Conservation (phyloP, 2,797 vertebrate species). For the Psittacula echo region DNA sequence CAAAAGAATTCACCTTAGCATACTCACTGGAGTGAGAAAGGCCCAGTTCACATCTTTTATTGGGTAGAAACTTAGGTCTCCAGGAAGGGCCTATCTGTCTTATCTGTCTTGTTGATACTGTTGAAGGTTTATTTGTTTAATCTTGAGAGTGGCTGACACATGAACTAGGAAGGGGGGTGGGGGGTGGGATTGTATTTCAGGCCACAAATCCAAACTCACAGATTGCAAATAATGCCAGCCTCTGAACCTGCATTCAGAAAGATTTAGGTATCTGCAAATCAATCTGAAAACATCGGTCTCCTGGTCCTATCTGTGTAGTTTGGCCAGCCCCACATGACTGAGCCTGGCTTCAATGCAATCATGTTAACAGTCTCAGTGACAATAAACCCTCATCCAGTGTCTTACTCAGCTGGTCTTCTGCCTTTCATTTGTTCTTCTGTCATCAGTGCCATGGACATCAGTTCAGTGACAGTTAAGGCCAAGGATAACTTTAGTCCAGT, state of each 20-base stretch:
- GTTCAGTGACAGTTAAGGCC: background rate
- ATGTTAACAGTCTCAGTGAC: background rate
- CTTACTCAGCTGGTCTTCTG: background rate
- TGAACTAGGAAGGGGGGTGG: background rate
- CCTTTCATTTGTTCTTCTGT: background rate
- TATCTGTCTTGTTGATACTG: slow-evolving; percentile 9
- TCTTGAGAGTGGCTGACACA: background rate
- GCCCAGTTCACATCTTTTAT: background rate
- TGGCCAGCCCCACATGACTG: background rate
- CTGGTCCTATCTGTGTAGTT: background rate
- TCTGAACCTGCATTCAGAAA: background rate
- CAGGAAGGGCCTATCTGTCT: background rate
- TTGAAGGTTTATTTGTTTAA: background rate
- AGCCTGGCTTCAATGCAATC: background rate
- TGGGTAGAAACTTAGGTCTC: background rate
- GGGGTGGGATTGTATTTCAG: background rate
- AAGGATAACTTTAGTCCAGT: background rate
- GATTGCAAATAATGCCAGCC: background rate
- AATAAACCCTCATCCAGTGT: background rate
- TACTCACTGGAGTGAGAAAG: background rate
- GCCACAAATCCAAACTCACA: background rate
- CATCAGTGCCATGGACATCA: background rate
- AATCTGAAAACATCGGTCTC: background rate
- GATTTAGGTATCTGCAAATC: background rate
- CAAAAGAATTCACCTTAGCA: background rate